Conservation (phyloP, 2,113 vertebrate genomes). For the Nematolebias whitei region DNA sequence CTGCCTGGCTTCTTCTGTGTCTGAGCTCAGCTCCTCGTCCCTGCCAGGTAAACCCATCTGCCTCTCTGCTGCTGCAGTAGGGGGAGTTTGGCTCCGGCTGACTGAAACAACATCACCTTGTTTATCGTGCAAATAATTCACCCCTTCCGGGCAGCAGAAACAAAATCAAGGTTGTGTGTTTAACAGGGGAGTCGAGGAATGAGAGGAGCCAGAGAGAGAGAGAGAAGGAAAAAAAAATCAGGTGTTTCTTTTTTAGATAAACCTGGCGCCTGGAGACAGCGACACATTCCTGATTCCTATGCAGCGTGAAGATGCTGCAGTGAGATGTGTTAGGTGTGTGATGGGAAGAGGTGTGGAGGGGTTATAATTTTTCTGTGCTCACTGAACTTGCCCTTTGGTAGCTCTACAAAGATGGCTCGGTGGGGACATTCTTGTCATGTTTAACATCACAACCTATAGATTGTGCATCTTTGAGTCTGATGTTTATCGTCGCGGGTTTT, state of each 20-base stretch:
- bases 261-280: constrained; percentile 70
- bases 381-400: constrained; percentile 70
- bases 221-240: constrained; percentile 42
- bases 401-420: constrained; percentile 55
- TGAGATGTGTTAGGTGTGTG: constrained; percentile 52
- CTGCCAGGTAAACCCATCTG: constrained; percentile 70
- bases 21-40: constrained; percentile 51
- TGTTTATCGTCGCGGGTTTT: constrained; percentile 43
- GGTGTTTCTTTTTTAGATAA: constrained; percentile 76
- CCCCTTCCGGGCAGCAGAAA: constrained; percentile 64
- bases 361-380: constrained; percentile 43
- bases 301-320: constrained; percentile 65
- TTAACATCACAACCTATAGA: constrained; percentile 68
- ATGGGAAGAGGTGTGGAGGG: constrained; percentile 8
- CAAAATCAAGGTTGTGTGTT: constrained; percentile 74
- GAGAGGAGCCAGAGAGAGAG: constrained; percentile 47
- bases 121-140: constrained; percentile 81
- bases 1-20: constrained; percentile 41
- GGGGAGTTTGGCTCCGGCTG: constrained; percentile 61
- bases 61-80: constrained; percentile 57
- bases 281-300: constrained; percentile 70
- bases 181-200: constrained; percentile 68
- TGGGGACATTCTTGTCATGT: constrained; percentile 62
- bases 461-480: constrained; percentile 53
- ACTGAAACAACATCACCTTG: constrained; percentile 75